Conservation (phyloP, 2,113 vertebrate genomes). For the Reinhardtius hippoglossoides region DNA sequence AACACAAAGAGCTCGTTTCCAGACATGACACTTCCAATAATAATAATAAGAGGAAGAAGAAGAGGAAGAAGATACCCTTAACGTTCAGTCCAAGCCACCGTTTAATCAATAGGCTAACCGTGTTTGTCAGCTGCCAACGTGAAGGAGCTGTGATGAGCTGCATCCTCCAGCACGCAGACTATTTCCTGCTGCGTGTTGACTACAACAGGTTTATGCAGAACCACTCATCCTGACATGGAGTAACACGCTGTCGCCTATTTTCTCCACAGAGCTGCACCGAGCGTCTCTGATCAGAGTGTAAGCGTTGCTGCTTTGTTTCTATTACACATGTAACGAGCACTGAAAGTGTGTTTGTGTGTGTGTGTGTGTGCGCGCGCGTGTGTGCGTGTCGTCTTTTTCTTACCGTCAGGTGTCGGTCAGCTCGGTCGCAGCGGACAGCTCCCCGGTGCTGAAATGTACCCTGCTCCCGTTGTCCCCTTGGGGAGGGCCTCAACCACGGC, state of each 20-base stretch:
- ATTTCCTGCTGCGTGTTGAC: background rate
- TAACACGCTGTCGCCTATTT: background rate
- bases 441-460: constrained; percentile 66
- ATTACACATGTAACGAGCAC: background rate
- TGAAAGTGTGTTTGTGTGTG: background rate
- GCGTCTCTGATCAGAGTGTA: background rate
- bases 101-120: background rate
- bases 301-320: background rate
- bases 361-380: background rate
- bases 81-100: too few relatives aligned
- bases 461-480: constrained; percentile 19
- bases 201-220: background rate
- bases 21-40: too few relatives aligned
- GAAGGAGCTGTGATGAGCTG: background rate
- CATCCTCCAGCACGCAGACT: background rate
- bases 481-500: background rate
- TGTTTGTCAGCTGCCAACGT: background rate
- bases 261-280: background rate
- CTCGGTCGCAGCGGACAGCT: constrained; percentile 55
- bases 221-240: background rate
- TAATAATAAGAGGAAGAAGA: too few relatives aligned
- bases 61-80: too few relatives aligned
- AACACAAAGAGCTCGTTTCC: too few relatives aligned
- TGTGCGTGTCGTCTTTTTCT: background rate
- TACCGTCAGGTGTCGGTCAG: constrained; percentile 41